These are phyloP conservation scores for Marcusenius ussheri DNA, from an alignment of 2,113 vertebrate species.

Conservation along the genomic window DNA sequence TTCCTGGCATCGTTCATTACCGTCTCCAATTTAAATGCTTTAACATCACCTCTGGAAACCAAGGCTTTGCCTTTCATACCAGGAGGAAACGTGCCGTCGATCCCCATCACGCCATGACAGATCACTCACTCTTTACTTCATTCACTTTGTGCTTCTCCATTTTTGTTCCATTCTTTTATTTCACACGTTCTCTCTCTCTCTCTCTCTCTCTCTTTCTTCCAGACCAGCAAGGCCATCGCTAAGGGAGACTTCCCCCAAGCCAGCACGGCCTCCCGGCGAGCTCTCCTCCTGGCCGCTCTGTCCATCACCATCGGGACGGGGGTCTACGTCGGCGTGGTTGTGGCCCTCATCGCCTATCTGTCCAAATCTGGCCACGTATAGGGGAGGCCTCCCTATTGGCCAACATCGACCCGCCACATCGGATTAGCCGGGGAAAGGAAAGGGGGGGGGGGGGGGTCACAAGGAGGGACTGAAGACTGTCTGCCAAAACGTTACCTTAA, in stretches of 20 bases:
- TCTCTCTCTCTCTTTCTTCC: not conserved
- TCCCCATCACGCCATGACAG: not conserved
- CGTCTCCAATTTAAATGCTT: not conserved
- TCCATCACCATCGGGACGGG: slow-evolving; percentile 93
- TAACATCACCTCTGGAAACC: slow-evolving; percentile 1
- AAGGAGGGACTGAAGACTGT: slow-evolving; percentile 23
- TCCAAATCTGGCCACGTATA: slow-evolving; percentile 89
- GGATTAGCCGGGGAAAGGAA: slow-evolving; percentile 12
- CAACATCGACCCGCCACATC: not conserved
- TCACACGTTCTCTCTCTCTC: not conserved
- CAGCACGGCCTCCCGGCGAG: slow-evolving; percentile 82
- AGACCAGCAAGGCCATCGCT: slow-evolving; percentile 89
- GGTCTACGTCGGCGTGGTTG: slow-evolving; percentile 87
- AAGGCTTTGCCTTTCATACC: not conserved
- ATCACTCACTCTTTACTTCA: not conserved
- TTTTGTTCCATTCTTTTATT: not conserved
- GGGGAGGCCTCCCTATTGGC: slow-evolving; percentile 29
- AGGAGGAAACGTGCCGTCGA: not conserved
- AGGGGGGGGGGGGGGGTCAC: slow-evolving; percentile 12
- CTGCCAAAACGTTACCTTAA: slow-evolving; percentile 15
- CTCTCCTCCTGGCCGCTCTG: slow-evolving; percentile 86
- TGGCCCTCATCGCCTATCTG: slow-evolving; percentile 89
- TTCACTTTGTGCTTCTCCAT: not conserved
- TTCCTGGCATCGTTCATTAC: not conserved
- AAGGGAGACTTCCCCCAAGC: slow-evolving; percentile 93